Percentiles rank a stretch among this genome's conserved stretches.
Conservation (phyloP, 2,797 vertebrate species). For the Syndactyla subalaris region DNA sequence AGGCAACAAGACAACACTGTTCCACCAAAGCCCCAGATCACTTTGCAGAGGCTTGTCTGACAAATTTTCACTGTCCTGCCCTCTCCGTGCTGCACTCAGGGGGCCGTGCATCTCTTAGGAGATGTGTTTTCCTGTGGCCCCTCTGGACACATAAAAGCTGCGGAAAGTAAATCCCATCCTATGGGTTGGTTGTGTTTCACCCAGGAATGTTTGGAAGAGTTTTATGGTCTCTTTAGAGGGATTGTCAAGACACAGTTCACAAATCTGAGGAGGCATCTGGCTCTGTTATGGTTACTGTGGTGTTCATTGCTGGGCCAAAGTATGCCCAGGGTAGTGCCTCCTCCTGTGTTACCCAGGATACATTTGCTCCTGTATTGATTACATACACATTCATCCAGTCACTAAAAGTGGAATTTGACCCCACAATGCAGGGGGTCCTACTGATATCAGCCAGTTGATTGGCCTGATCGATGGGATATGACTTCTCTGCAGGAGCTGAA, state of each 20-base stretch:
- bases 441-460: not conserved
- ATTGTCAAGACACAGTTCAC: not conserved
- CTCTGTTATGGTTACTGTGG: not conserved
- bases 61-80: not conserved
- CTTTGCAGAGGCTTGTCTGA: not conserved
- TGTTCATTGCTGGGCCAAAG: not conserved
- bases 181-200: not conserved
- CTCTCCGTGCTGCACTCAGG: not conserved
- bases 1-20: not conserved
- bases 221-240: not conserved
- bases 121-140: not conserved
- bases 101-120: not conserved
- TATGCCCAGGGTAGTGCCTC: not conserved
- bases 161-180: not conserved
- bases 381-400: not conserved
- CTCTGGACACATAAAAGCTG: not conserved
- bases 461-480: not conserved
- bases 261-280: not conserved
- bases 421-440: not conserved
- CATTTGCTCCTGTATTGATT: not conserved
- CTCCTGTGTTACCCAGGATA: not conserved
- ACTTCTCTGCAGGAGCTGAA: not conserved
- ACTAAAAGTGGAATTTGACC: not conserved
- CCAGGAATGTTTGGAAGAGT: not conserved
- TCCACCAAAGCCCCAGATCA: not conserved